phyloP scores from a whole-genome alignment of 2,113 vertebrate genomes.

The Strix aluco region DNA sequence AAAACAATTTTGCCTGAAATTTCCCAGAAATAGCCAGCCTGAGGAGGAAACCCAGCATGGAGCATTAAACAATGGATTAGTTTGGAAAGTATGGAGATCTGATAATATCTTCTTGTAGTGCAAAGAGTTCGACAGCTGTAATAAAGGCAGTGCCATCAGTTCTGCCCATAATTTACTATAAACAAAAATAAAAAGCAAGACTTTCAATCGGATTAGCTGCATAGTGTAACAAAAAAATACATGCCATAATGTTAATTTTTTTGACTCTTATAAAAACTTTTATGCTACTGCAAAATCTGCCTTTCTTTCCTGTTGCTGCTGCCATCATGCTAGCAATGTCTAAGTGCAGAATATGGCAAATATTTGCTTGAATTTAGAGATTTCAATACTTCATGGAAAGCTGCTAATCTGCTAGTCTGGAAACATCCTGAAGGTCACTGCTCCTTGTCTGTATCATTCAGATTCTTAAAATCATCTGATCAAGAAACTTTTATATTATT shows the following conservation, averaged over 20 bases:
- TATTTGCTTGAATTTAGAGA: neutral
- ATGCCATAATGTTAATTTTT: neutral
- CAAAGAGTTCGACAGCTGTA: neutral
- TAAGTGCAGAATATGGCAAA: neutral
- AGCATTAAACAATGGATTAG: neutral
- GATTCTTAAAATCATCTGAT: neutral
- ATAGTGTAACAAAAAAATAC: neutral
- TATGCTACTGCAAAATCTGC: neutral
- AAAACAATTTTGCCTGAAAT: neutral
- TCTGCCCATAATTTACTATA: neutral
- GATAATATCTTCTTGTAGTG: neutral
- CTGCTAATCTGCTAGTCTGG: neutral
- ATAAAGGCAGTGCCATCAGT: neutral
- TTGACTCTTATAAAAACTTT: accelerated
- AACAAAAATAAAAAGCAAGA: neutral
- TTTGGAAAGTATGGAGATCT: neutral
- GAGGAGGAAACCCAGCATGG: neutral
- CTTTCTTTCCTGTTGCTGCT: neutral
- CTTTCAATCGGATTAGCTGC: neutral
- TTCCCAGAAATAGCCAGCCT: neutral
- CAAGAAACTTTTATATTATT: neutral
- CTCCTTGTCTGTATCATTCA: neutral
- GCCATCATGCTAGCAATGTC: neutral
- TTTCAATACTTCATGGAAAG: neutral
- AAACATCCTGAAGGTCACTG: neutral